Evolutionary conservation across 2,888 invertebrate genomes (phyloP), one percentile per base, ranked within the genome.

Genomic region (Pyrrhia umbra): DNA sequence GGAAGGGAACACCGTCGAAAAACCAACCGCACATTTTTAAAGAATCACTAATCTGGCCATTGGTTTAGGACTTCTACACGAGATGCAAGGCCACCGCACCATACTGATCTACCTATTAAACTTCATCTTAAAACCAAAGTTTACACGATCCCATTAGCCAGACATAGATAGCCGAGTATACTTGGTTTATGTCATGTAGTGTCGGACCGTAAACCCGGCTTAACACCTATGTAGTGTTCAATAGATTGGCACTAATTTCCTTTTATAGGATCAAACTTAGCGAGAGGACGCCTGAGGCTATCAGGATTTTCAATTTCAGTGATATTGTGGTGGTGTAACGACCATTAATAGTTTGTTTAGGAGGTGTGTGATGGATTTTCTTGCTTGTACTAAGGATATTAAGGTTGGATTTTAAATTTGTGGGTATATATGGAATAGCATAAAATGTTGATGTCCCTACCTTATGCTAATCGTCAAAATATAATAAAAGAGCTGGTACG

Each of bases 241-340:
- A 71, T 75, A 70, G 76, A 57, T 63, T 54, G 71, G 70, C 75
- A 75, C 75, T 71, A 71, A 71, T 71, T 51, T 63, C 63, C 70
- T 75, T 60, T 69, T 58, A 69, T 57, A 75, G 72, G 77, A 77
- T 75, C 72, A 79, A 67, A 49, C 54, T 56, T 39, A 70, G 42
- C 47, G 61, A 51, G 47, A 62, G 51, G 30, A 47, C 8, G 47
- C 70, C 47, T 6, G 39, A 10, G 46, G 34, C 69, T 69, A 69
- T 62, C 40, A 21, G 54, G 23, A 52, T 30, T 75, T 71, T 59
- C 51, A 66, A 54, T 69, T 74, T 67, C 15, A 67, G 60, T 46
- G 37, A 30, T 54, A 73, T 54, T 60, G n/a, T 60, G 49, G 27
- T 30, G 51, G 54, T 60, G 15, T 16, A 47, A 1, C 37, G 25